Conservation (phyloP, 2,888 invertebrate genomes). For the Glomeris marginata region DNA sequence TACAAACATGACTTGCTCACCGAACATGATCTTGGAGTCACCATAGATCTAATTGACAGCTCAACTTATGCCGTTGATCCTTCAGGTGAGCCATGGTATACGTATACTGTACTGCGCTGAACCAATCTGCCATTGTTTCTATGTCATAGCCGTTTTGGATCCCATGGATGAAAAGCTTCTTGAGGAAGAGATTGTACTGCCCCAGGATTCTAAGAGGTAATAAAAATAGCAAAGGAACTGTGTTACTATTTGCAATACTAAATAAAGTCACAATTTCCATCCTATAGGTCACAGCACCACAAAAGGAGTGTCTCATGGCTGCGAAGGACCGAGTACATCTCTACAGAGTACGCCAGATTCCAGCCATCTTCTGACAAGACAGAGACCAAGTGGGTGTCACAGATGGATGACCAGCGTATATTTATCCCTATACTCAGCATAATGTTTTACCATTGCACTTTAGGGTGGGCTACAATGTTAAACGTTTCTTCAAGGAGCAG, state of each 20-base stretch:
- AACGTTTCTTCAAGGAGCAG: constrained; percentile 75
- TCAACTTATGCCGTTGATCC: constrained; percentile 73
- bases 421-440: not conserved
- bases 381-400: constrained; percentile 60
- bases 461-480: constrained; percentile 86
- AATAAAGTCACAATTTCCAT: not conserved
- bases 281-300: constrained; percentile 67
- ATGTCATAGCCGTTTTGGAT: constrained; percentile 40
- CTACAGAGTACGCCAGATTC: constrained; percentile 94
- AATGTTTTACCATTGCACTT: not conserved
- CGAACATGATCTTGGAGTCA: constrained; percentile 93
- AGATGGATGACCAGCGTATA: not conserved
- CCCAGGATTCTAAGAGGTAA: constrained; percentile 64
- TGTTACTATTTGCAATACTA: not conserved
- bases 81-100: constrained; percentile 37
- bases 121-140: not conserved
- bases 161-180: constrained; percentile 87
- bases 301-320: constrained; percentile 96
- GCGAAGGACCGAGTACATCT: constrained; percentile 95
- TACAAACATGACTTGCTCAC: constrained; percentile 94
- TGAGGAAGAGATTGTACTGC: constrained; percentile 84
- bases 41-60: constrained; percentile 91
- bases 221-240: not conserved
- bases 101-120: not conserved
- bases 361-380: constrained; percentile 94